Evolutionary conservation across 2,888 invertebrate genomes (phyloP).

Genomic region (Morinoia aosen): DNA sequence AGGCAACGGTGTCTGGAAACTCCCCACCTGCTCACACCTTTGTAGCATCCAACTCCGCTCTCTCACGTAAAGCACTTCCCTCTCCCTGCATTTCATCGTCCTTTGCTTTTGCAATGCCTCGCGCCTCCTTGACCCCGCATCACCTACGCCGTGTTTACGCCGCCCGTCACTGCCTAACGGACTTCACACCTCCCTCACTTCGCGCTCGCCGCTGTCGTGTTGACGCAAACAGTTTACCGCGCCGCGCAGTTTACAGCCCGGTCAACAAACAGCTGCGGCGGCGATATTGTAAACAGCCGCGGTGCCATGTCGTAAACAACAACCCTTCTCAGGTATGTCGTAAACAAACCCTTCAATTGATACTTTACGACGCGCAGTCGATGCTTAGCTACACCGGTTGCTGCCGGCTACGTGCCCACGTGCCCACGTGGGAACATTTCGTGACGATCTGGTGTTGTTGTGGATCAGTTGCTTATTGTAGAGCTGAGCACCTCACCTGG

Average conservation of each 20-base stretch:
- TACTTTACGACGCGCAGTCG: background rate
- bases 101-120: background rate
- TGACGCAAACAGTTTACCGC: constrained; percentile 39
- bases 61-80: background rate
- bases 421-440: too few species aligned
- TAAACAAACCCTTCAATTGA: constrained; percentile 32
- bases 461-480: too few species aligned
- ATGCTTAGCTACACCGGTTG: too few species aligned
- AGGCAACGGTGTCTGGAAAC: too few species aligned
- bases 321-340: background rate
- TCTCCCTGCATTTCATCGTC: background rate
- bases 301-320: constrained; percentile 43
- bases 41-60: background rate
- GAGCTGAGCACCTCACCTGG: too few species aligned
- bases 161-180: background rate
- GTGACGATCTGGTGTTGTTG: too few species aligned
- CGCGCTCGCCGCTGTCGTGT: constrained; percentile 1
- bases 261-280: constrained; percentile 28
- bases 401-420: too few species aligned
- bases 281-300: constrained; percentile 36
- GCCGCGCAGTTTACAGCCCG: background rate
- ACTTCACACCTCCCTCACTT: background rate
- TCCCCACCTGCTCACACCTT: background rate
- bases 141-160: background rate
- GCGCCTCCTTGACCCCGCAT: background rate